Percentiles rank a stretch among this genome's conserved stretches.
Evolutionary conservation across 2,797 vertebrate species (phyloP).

Genomic region (Antrozous pallidus): DNA sequence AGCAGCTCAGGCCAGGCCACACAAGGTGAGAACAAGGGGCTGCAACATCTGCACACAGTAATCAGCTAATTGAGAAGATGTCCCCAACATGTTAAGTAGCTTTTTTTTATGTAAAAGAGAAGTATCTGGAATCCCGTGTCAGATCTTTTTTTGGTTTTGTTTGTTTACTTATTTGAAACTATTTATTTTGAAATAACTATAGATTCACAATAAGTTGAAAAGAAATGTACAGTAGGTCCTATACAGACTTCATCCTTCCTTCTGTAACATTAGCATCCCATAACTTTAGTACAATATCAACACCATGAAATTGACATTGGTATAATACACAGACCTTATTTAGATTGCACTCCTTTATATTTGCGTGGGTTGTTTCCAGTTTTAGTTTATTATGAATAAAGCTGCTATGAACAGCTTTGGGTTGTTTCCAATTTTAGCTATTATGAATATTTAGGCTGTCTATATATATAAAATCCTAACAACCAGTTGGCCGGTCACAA

Average conservation of each 20-base stretch:
- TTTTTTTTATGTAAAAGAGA: slow-evolving; percentile 33
- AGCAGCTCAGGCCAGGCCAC: neutral
- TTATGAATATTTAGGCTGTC: slow-evolving; percentile 13
- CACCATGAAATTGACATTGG: neutral
- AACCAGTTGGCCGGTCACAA: fast-evolving
- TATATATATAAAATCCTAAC: too few species aligned
- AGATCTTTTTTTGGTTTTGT: neutral
- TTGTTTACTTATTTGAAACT: slow-evolving; percentile 9
- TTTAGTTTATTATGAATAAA: slow-evolving; percentile 35
- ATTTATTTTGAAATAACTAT: slow-evolving; percentile 45
- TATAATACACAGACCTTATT: slow-evolving; percentile 9
- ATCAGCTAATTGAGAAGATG: neutral
- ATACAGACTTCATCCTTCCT: neutral
- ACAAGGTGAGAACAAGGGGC: neutral
- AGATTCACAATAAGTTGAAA: slow-evolving; percentile 22
- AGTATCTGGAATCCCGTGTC: neutral
- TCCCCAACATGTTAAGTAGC: neutral
- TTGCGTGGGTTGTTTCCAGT: neutral
- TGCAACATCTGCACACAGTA: neutral
- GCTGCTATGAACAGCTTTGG: neutral
- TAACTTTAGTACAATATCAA: neutral
- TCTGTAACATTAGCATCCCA: neutral
- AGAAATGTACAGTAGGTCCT: neutral
- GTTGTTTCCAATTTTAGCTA: neutral
- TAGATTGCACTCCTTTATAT: neutral